Percentiles rank a stretch among this genome's conserved stretches.
Evolutionary conservation across 2,113 vertebrate species (phyloP).

Genomic region (Heptranchias perlo): DNA sequence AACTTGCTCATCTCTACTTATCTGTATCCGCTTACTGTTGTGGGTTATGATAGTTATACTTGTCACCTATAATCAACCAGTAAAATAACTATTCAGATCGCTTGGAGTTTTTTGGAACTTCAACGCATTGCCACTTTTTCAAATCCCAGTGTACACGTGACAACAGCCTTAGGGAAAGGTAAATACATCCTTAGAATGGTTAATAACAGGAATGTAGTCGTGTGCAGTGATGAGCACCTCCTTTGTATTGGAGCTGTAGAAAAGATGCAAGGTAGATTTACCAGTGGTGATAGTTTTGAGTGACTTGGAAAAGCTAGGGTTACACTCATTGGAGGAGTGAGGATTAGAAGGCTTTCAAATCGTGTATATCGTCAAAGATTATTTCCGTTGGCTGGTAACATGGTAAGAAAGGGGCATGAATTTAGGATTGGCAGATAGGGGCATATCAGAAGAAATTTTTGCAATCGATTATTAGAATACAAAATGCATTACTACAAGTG

Average conservation of each 20-base stretch:
- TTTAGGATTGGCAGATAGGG: not conserved
- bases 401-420: not conserved
- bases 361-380: not conserved
- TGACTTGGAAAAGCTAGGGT: not conserved
- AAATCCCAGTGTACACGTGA: not conserved
- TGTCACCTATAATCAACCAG: not conserved
- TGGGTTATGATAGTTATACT: not conserved
- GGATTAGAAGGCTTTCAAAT: not conserved
- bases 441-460: not conserved
- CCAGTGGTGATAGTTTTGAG: not conserved
- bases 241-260: not conserved
- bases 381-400: not conserved
- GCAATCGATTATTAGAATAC: not conserved
- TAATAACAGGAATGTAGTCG: too few relatives aligned
- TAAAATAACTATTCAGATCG: not conserved
- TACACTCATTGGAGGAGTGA: not conserved
- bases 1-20: not conserved
- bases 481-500: not conserved
- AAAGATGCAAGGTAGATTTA: not conserved
- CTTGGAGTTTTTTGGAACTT: not conserved
- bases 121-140: not conserved
- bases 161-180: not conserved
- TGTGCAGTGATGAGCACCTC: not conserved
- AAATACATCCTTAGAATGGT: too few relatives aligned
- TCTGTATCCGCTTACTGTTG: not conserved